phyloP scores from a whole-genome alignment of 2,888 invertebrate genomes.

The Brenthis daphne region DNA sequence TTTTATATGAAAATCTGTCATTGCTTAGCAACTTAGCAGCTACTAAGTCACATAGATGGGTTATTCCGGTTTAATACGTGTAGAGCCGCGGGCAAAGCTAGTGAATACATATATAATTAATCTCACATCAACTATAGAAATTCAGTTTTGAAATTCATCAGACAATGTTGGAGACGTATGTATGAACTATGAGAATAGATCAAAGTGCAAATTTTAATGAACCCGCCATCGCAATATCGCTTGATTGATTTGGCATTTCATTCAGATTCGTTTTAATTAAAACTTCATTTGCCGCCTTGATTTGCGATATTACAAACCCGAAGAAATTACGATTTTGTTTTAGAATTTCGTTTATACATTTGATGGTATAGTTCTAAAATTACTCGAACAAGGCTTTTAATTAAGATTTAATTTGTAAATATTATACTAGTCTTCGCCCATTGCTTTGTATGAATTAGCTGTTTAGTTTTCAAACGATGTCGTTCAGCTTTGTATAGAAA shows the following conservation, averaged over 20 bases:
- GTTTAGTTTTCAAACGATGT: no score
- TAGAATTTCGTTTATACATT: neutral
- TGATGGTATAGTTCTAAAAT: neutral
- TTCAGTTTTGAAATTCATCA: neutral
- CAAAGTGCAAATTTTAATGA: constrained; percentile 60
- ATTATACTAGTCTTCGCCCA: no score
- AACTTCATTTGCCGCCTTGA: constrained; percentile 15
- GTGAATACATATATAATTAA: no score
- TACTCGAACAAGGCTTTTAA: neutral
- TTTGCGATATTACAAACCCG: constrained; percentile 8
- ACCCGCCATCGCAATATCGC: constrained; percentile 37
- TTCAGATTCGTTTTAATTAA: constrained; percentile 19
- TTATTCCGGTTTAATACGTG: no score
- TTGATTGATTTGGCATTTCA: constrained; percentile 27
- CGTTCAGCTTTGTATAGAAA: no score
- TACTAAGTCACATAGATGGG: no score
- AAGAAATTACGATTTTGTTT: neutral
- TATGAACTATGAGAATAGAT: constrained; percentile 39
- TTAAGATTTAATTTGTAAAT: no score
- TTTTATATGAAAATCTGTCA: no score
- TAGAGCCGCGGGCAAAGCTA: no score
- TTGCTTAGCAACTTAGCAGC: no score
- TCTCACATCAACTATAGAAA: neutral
- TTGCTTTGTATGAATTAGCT: no score
- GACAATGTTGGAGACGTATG: constrained; percentile 1